Conservation (phyloP, 2,888 invertebrate species). For the Papilio demoleus region DNA sequence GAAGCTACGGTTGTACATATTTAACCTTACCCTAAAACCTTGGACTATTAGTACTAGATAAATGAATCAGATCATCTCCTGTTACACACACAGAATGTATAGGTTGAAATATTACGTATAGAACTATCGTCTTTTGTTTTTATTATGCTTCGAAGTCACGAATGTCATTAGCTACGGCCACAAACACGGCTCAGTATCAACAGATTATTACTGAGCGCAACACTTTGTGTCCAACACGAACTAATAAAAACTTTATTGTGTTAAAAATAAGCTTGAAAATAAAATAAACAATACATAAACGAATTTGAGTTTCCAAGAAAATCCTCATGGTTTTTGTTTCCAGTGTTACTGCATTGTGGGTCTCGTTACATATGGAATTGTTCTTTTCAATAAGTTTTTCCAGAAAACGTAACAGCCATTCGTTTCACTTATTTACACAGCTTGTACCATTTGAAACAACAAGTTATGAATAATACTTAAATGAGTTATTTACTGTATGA, state of each 20-base stretch:
- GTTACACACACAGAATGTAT: slow-evolving; percentile 4
- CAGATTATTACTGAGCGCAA: slow-evolving; percentile 13
- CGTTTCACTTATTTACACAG: slow-evolving; percentile 69
- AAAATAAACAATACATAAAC: not conserved
- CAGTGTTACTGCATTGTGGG: slow-evolving; percentile 26
- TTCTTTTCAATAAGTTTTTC: slow-evolving; percentile 46
- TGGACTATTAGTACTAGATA: not conserved
- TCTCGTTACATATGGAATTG: slow-evolving; percentile 38
- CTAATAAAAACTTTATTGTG: slow-evolving; percentile 13
- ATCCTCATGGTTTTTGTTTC: slow-evolving; percentile 15
- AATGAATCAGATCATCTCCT: not conserved
- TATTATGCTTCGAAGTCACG: slow-evolving; percentile 33
- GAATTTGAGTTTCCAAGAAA: slow-evolving; percentile 5
- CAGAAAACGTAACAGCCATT: slow-evolving; percentile 55
- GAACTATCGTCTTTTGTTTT: slow-evolving; percentile 28
- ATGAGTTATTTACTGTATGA: slow-evolving; percentile 53
- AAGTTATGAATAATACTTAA: slow-evolving; percentile 64
- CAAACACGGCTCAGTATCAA: slow-evolving; percentile 30
- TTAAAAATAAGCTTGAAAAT: slow-evolving; percentile 10
- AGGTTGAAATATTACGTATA: slow-evolving; percentile 12
- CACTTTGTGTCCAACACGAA: not conserved
- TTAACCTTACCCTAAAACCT: not conserved
- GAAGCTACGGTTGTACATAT: not conserved
- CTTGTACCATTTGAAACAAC: slow-evolving; percentile 58
- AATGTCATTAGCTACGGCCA: slow-evolving; percentile 33